Conservation (phyloP, 1,140 invertebrate species). For the Leptestheria dahalacensis region DNA sequence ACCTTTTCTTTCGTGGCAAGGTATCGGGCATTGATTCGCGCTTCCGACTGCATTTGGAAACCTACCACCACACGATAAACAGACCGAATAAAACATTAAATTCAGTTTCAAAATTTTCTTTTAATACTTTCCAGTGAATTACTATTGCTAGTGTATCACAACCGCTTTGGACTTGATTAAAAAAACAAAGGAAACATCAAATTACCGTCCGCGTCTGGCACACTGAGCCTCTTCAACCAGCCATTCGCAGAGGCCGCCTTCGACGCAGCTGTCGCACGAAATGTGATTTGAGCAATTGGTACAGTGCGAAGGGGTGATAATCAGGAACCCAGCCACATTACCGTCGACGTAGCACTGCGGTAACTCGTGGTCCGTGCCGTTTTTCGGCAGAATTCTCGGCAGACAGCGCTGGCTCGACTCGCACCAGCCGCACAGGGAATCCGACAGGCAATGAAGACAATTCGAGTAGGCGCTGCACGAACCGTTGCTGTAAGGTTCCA, state of each 20-base stretch:
- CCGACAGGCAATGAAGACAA: slow-evolving; percentile 73
- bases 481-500: slow-evolving; percentile 68
- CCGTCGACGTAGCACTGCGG: slow-evolving; percentile 3
- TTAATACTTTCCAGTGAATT: too few species aligned
- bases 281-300: slow-evolving; percentile 73
- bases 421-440: slow-evolving; percentile 83
- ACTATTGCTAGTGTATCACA: too few species aligned
- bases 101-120: not conserved
- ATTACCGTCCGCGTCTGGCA: slow-evolving; percentile 49
- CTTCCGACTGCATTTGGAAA: slow-evolving; percentile 41
- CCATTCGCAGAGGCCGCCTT: slow-evolving; percentile 63
- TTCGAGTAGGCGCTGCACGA: slow-evolving; percentile 62
- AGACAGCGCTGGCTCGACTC: slow-evolving; percentile 29
- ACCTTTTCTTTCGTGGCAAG: slow-evolving; percentile 53
- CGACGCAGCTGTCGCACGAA: slow-evolving; percentile 61
- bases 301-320: slow-evolving; percentile 61
- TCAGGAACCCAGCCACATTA: slow-evolving; percentile 39
- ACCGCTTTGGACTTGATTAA: too few species aligned
- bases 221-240: slow-evolving; percentile 68
- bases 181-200: slow-evolving; percentile 17
- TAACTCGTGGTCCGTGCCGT: slow-evolving; percentile 3
- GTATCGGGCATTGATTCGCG: slow-evolving; percentile 48
- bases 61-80: slow-evolving; percentile 15
- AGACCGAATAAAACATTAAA: not conserved
- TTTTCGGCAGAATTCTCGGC: slow-evolving; percentile 9